Conservation (phyloP, 2,888 invertebrate genomes). For the Taphrorychus bicolor region DNA sequence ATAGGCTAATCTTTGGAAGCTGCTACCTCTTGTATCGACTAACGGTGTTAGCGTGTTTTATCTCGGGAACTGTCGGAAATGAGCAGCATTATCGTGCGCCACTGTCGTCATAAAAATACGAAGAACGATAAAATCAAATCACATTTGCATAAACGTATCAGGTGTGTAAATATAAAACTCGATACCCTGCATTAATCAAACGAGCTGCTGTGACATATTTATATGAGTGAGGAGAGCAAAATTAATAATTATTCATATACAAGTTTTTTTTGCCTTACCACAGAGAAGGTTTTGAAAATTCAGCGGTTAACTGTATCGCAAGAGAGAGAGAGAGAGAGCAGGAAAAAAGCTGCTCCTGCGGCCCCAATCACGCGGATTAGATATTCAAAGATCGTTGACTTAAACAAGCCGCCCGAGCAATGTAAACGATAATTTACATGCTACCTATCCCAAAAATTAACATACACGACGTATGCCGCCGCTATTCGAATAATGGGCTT, state of each 20-base stretch:
- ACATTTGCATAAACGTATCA: constrained; percentile 32
- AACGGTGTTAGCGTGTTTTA: neutral
- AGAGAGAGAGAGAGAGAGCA: too few species aligned
- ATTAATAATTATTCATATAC: neutral
- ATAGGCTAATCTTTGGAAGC: neutral
- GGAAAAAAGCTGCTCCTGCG: too few species aligned
- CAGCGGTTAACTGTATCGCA: too few species aligned
- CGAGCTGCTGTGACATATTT: constrained; percentile 8
- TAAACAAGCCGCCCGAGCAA: neutral
- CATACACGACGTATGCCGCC: constrained; percentile 2
- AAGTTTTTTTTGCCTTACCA: neutral
- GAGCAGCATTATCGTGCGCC: constrained; percentile 14
- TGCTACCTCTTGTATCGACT: too few species aligned
- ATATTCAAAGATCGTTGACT: neutral
- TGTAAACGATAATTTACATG: constrained; percentile 9
- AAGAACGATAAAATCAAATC: constrained; percentile 33
- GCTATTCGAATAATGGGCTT: constrained; percentile 16
- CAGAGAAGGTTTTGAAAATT: neutral
- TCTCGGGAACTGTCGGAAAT: neutral
- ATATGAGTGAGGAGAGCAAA: neutral
- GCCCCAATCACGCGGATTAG: neutral
- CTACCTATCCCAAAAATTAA: constrained; percentile 12
- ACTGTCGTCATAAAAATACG: constrained; percentile 27
- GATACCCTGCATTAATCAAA: constrained; percentile 29
- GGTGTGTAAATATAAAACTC: constrained; percentile 33